Evolutionary conservation across 2,113 vertebrate genomes (phyloP), one percentile per base, ranked within the genome.

Genomic region (Sterrhoptilus dennistouni): DNA sequence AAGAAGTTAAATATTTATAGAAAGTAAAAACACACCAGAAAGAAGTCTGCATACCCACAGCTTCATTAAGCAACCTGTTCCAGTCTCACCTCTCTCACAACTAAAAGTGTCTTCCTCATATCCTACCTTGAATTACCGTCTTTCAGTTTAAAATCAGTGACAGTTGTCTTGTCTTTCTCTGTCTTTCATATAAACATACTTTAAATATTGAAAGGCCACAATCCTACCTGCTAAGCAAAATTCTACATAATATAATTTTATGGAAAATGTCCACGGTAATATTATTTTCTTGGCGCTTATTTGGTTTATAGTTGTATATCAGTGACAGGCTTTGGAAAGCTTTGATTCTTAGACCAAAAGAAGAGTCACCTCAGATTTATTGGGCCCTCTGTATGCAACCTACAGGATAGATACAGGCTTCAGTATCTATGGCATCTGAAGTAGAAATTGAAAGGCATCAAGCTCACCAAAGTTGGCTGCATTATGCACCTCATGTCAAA

Each of bases 381-480:
- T 64, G 8, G 82, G 24, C 15, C 10, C 20, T 72, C 81, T 91
- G 17, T 63, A 60, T 21, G 12, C 24, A 71, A 71, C 16, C 71
- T 87, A 60, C 40, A 91, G 44, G 27, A 72, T 49, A 53, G 22
- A 31, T 53, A 45, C 7, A 60, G 4, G 8, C 5, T 89, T 31
- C 15, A 17, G 19, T 77, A 89, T 44, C 56, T 40, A 1, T 42
- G 36, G 47, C 45, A 35, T 36, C 75, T 89, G 56, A 95, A 90
- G 16, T 54, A 24, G n/a, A 80, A 72, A 33, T 61, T 96, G 75
- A 94, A 95, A 95, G 47, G 31, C 52, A 86, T 89, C 60, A 93
- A 9, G 23, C 42, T 57, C 52, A 87, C 76, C 14, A 75, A 81
- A 95, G 86, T 50, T n/a, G 86, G 66, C 72, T 35, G 6, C 8